A percentile compares a stretch with the other conserved stretches of the same genome.
Conservation (phyloP, 2,797 vertebrate genomes). For the Gymnocypris eckloni region DNA sequence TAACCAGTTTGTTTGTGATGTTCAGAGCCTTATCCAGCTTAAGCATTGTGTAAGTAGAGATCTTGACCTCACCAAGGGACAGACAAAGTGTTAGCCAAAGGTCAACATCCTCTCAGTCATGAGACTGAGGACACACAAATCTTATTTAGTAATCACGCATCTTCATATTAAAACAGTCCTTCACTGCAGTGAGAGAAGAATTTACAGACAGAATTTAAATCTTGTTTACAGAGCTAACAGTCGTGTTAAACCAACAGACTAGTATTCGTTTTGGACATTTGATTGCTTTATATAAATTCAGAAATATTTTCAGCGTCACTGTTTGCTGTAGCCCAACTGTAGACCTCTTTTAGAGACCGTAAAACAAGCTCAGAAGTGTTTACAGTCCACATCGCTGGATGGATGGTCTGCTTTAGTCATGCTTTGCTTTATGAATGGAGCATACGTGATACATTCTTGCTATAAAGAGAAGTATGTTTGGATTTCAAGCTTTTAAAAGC, state of each 20-base stretch:
- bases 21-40: constrained; percentile 2
- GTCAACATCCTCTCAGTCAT: constrained; percentile 19
- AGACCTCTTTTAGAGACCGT: background rate
- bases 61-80: constrained; percentile 16
- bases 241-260: background rate
- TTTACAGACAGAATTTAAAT: background rate
- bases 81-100: constrained; percentile 6
- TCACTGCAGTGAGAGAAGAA: background rate
- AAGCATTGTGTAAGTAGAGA: constrained; percentile 17
- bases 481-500: constrained; percentile 18
- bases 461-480: constrained; percentile 2
- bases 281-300: background rate
- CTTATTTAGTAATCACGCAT: constrained; percentile 29
- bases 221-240: background rate
- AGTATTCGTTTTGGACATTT: background rate
- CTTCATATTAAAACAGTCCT: background rate
- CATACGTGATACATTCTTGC: background rate
- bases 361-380: background rate
- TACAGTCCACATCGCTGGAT: constrained; percentile 12
- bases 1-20: constrained; percentile 28
- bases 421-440: background rate
- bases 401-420: background rate
- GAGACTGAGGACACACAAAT: background rate
- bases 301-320: background rate
- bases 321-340: background rate